Evolutionary conservation across 92 coral and sea anemone species (phyloP).

Genomic region (Porites lobata): DNA sequence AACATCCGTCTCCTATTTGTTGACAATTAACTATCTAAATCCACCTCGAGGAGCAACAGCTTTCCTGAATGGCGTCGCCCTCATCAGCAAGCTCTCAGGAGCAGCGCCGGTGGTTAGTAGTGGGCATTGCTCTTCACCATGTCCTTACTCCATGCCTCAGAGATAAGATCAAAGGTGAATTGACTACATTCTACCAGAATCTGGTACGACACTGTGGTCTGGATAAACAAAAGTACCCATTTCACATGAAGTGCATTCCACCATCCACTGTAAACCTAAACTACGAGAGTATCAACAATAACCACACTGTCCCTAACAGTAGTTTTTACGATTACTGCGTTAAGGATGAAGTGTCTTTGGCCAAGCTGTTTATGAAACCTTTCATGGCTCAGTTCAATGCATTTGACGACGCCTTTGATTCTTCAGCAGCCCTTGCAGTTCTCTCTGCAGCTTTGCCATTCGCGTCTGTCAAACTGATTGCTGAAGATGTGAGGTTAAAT

Average conservation of each 20-base stretch:
- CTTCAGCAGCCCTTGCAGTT: slow-evolving; percentile 58
- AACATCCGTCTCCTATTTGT: not conserved
- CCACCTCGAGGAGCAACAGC: not conserved
- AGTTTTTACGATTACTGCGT: slow-evolving; percentile 38
- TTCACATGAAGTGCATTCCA: slow-evolving; percentile 4
- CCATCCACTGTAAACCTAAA: slow-evolving; percentile 26
- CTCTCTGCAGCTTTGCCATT: slow-evolving; percentile 52
- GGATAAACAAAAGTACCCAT: slow-evolving; percentile 31
- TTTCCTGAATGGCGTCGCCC: not conserved
- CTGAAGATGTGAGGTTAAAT: slow-evolving; percentile 44
- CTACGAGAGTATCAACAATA: slow-evolving; percentile 45
- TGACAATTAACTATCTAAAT: too few species aligned
- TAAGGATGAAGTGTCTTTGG: slow-evolving; percentile 43
- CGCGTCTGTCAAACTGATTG: slow-evolving; percentile 18
- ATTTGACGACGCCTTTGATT: slow-evolving; percentile 57
- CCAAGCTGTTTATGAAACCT: slow-evolving; percentile 68
- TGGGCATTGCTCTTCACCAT: slow-evolving; percentile 46
- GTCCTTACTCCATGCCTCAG: slow-evolving; percentile 48
- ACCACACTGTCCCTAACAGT: slow-evolving; percentile 3
- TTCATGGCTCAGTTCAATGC: slow-evolving; percentile 70
- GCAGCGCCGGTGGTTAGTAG: slow-evolving; percentile 62
- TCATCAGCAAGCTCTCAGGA: slow-evolving; percentile 20
- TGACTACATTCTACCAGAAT: slow-evolving; percentile 24
- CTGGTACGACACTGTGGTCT: slow-evolving; percentile 2
- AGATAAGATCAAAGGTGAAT: slow-evolving; percentile 2